These are phyloP conservation scores for Ceyx melanurus DNA, from an alignment of 2,113 vertebrate genomes.

Conservation along the genomic window DNA sequence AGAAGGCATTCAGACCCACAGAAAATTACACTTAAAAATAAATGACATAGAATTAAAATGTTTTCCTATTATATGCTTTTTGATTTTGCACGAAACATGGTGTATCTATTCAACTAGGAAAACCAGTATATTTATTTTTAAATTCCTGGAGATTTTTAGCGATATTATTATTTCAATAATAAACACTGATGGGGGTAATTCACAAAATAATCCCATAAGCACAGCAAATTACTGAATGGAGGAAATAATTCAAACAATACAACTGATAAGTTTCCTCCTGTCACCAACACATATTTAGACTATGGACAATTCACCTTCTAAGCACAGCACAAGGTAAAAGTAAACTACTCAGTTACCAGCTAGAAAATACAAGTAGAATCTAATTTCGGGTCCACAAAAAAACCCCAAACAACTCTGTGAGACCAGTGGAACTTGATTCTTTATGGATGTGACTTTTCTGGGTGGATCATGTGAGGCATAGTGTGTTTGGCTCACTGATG, in stretches of 20 bases:
- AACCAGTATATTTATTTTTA: neutral
- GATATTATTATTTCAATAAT: neutral
- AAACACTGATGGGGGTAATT: neutral
- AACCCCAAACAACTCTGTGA: neutral
- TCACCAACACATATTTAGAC: neutral
- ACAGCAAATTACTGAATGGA: neutral
- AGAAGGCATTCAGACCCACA: neutral
- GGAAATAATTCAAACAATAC: neutral
- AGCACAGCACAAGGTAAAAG: neutral
- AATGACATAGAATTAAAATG: neutral
- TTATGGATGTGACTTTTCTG: neutral
- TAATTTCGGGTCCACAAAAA: neutral
- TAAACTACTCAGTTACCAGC: neutral
- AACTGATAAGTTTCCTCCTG: neutral
- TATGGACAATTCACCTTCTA: neutral
- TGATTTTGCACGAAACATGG: neutral
- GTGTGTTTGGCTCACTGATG: neutral
- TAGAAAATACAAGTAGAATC: neutral
- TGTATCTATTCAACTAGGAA: neutral
- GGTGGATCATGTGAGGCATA: neutral
- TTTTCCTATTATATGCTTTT: neutral
- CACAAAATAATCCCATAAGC: fast-evolving
- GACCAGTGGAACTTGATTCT: neutral
- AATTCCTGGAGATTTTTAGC: neutral
- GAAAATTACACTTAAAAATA: neutral